These are phyloP conservation scores for Cephonodes hylas DNA, from an alignment of 2,888 invertebrate genomes.

Conservation along the genomic window DNA sequence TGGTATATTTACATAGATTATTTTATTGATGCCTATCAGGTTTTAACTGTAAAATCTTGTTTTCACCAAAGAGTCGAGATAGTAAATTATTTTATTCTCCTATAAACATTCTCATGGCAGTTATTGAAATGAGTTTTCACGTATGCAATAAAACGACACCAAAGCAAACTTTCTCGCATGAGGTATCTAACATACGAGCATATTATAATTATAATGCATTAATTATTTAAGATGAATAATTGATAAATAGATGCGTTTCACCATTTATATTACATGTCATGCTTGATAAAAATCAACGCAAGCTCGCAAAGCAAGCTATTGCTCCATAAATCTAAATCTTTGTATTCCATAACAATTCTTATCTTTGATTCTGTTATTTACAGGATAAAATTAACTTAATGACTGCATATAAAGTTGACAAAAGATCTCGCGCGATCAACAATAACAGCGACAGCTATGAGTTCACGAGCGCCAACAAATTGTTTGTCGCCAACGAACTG, in stretches of 20 bases:
- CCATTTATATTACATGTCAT: no score
- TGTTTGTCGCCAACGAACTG: conserved; percentile 84
- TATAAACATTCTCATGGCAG: neutral
- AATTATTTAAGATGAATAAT: no score
- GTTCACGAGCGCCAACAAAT: conserved; percentile 88
- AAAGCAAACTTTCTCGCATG: neutral
- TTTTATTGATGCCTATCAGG: no score
- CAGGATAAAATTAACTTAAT: conserved; percentile 86
- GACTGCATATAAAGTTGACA: conserved; percentile 87
- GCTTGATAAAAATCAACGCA: no score
- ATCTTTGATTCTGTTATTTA: conserved; percentile 24
- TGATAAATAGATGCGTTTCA: no score
- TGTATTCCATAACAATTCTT: no score
- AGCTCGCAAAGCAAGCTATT: no score
- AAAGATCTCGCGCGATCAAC: conserved; percentile 74
- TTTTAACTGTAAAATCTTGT: neutral
- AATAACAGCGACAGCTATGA: conserved; percentile 84
- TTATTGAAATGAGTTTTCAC: neutral
- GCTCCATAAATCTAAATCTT: no score
- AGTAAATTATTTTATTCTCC: neutral
- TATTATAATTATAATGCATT: no score
- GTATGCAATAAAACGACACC: conserved; percentile 1
- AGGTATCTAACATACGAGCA: neutral
- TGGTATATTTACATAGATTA: conserved; percentile 58
- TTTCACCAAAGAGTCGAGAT: neutral